Base-by-base conservation (phyloP, 1,140 invertebrate species). In the Ceratina australensis region DNA sequence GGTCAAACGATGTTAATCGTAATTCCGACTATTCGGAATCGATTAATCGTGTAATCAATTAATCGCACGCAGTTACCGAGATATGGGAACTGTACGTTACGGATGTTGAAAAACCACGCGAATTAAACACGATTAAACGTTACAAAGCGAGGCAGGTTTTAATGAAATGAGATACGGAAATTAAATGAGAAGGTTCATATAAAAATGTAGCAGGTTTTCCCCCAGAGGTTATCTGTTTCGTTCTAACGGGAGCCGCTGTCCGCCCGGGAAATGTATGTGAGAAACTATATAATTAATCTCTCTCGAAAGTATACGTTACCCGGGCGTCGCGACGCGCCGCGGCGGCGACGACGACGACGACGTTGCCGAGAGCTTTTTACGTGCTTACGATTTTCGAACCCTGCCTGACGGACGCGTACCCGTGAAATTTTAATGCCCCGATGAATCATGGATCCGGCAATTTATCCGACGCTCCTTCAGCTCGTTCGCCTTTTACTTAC, bases 341-440 rank as follows among this genome's bases (percentile, higher is more conserved):
- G 33, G 7, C 33, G 33, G 7, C 33, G 33, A 33, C 33, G 33
- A 33, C 33, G 33, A 33, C 33, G 33, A 33, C 33, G 33, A 33
- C 52, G 26, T 57, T 57, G n/a, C 20, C 16, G 20, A 33, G 5
- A 56, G 26, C 52, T 12, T 69, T 69, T 69, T 18, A 68, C 26
- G 16, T 28, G 26, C 20, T 67, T 16, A n/a, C 22, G 22, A 52
- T 26, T 52, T 26, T 26, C 47, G 42, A 50, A 66, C 15, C 22
- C 16, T 7, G 10, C 42, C 22, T n/a, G 10, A 50, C 4, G 64
- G 10, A n/a, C 22, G 16, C 16, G 64, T 26, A 49, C n/a, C 47
- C 64, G 49, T 66, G 47, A 52, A 66, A 50, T 26, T 66, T 66
- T 66, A 66, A 66, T 50, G 22, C 16, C 22, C 18, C 64, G 47